These are phyloP conservation scores for Caenorhabditis latens DNA, from an alignment of 1,140 invertebrate species.

Conservation along the genomic window DNA sequence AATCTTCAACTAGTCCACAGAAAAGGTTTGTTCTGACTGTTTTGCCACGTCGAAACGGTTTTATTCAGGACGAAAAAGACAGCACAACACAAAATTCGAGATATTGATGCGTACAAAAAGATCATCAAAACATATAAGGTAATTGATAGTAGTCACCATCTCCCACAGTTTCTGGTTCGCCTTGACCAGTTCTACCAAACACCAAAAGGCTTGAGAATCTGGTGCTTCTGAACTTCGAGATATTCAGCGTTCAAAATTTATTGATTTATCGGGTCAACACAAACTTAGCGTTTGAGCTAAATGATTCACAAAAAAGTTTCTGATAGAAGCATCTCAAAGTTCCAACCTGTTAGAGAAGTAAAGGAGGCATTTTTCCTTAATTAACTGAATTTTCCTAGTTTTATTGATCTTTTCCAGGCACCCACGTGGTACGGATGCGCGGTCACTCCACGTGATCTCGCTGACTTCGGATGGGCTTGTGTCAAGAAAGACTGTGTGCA, in stretches of 20 bases:
- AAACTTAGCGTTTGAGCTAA: too few species aligned
- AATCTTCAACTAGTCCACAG: constrained; percentile 1
- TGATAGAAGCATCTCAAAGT: too few species aligned
- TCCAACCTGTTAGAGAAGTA: too few species aligned
- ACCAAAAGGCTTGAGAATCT: too few species aligned
- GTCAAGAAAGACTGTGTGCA: constrained; percentile 37
- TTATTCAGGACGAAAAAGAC: background rate
- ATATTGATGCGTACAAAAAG: constrained; percentile 18
- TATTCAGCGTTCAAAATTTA: too few species aligned
- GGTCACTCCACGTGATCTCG: constrained; percentile 25
- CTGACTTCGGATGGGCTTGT: constrained; percentile 26
- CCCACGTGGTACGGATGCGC: constrained; percentile 46
- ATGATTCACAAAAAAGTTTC: too few species aligned
- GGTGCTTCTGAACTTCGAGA: too few species aligned
- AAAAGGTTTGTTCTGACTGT: constrained; percentile 6
- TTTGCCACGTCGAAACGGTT: background rate
- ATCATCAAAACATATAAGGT: constrained; percentile 50
- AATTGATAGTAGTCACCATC: background rate
- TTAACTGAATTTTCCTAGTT: background rate
- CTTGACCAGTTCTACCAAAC: too few species aligned
- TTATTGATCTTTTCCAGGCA: constrained; percentile 19
- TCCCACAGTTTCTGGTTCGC: too few species aligned
- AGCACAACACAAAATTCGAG: background rate
- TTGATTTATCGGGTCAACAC: too few species aligned
- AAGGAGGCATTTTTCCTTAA: too few species aligned